Conservation (phyloP, 2,797 vertebrate genomes). For the Helicolenus hilgendorfi region DNA sequence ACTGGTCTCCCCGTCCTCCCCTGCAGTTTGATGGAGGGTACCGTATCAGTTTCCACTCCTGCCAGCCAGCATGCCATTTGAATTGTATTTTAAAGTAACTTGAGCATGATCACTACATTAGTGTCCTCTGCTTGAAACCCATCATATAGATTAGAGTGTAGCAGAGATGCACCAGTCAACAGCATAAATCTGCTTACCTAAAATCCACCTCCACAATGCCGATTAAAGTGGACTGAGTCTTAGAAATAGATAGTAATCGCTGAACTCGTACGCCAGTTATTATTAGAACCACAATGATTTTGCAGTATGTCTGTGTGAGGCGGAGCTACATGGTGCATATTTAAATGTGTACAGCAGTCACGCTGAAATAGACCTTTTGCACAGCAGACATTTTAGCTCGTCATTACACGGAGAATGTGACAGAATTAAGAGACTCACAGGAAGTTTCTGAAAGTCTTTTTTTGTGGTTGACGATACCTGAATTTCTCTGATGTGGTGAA, state of each 20-base stretch:
- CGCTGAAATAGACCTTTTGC: neutral
- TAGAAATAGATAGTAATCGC: slow-evolving; percentile 44
- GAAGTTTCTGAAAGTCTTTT: neutral
- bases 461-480: neutral
- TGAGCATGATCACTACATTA: slow-evolving; percentile 46
- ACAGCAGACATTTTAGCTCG: neutral
- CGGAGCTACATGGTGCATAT: neutral
- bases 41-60: slow-evolving; percentile 50
- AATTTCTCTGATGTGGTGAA: neutral
- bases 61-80: neutral
- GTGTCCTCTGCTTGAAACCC: slow-evolving; percentile 44
- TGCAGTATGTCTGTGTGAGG: neutral
- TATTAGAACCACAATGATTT: neutral
- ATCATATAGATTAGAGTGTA: slow-evolving; percentile 68
- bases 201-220: slow-evolving; percentile 52
- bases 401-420: neutral
- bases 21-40: neutral
- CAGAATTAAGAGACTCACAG: neutral
- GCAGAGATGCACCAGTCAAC: slow-evolving; percentile 44
- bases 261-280: neutral
- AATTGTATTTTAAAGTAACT: slow-evolving; percentile 62
- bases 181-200: slow-evolving; percentile 65
- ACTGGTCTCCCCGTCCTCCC: neutral
- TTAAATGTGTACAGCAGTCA: neutral
- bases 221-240: slow-evolving; percentile 60